phyloP scores from a whole-genome alignment of 2,113 vertebrate species.

The Takifugu flavidus region DNA sequence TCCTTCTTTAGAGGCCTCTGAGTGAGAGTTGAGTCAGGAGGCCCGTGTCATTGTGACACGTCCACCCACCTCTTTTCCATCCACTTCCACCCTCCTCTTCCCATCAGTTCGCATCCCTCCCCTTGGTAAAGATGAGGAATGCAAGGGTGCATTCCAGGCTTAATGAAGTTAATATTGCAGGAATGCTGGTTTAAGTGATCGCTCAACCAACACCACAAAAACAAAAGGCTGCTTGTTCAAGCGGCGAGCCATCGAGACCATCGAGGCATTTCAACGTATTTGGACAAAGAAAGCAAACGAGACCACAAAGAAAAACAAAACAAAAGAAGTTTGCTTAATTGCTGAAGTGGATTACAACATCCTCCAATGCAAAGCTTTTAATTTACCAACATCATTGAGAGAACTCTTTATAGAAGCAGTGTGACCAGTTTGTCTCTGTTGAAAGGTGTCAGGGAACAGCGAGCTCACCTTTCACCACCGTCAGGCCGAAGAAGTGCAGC shows the following conservation, averaged over 20 bases:
- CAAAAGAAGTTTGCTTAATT: constrained; percentile 34
- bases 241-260: constrained; percentile 66
- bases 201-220: constrained; percentile 73
- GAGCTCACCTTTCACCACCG: constrained; percentile 83
- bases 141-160: constrained; percentile 79
- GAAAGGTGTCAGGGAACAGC: neutral
- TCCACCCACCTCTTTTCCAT: constrained; percentile 15
- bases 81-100: constrained; percentile 45
- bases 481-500: constrained; percentile 87
- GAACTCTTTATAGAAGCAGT: neutral
- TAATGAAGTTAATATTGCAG: constrained; percentile 87
- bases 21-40: constrained; percentile 29
- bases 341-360: constrained; percentile 45
- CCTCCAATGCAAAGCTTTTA: constrained; percentile 29
- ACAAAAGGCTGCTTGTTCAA: constrained; percentile 74
- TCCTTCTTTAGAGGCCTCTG: constrained; percentile 34
- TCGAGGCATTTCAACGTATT: constrained; percentile 44
- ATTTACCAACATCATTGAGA: neutral
- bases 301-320: constrained; percentile 25
- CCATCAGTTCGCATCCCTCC: constrained; percentile 59
- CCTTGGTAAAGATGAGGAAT: constrained; percentile 71
- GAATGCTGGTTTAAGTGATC: constrained; percentile 76
- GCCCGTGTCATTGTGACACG: constrained; percentile 35
- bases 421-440: constrained; percentile 8
- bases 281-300: constrained; percentile 30